A percentile compares a stretch with the other conserved stretches of the same genome.
These are phyloP conservation scores for Lepilemur ruficaudatus DNA, from an alignment of 2,797 vertebrate species.

Conservation along the genomic window DNA sequence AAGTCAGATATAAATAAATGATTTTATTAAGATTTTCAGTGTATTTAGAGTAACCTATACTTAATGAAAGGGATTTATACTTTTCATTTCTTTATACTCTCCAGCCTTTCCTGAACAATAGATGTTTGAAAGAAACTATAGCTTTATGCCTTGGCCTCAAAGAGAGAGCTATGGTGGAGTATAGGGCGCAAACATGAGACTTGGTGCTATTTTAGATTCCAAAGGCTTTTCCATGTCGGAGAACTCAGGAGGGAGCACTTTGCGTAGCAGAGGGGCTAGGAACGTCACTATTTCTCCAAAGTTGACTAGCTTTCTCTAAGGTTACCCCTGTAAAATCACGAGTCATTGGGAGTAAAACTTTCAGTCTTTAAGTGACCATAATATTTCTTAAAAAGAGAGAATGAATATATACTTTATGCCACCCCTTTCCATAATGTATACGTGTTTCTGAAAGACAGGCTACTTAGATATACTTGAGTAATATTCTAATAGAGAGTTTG, in stretches of 20 bases:
- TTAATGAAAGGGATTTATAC: not conserved
- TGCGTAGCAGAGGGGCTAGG: not conserved
- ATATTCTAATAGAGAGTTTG: not conserved
- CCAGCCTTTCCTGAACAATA: not conserved
- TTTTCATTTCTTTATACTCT: not conserved
- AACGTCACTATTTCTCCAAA: not conserved
- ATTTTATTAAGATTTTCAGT: not conserved
- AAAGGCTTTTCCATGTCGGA: not conserved
- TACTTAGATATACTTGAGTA: not conserved
- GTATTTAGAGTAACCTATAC: not conserved
- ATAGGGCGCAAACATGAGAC: not conserved
- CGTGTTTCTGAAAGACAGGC: not conserved
- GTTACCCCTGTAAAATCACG: not conserved
- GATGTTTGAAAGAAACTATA: not conserved
- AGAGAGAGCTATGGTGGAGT: not conserved
- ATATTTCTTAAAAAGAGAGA: not conserved
- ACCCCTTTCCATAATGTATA: not conserved
- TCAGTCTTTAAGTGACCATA: not conserved
- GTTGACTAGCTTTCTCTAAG: not conserved
- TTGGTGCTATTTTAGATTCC: not conserved
- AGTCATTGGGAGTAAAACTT: not conserved
- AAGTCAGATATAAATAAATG: not conserved
- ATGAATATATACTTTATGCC: not conserved
- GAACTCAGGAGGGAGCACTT: not conserved
- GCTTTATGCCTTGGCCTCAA: not conserved